A percentile compares a stretch with the other conserved stretches of the same genome.
Evolutionary conservation across 2,888 invertebrate species (phyloP).

Genomic region (Cremastobaeus sp.): DNA sequence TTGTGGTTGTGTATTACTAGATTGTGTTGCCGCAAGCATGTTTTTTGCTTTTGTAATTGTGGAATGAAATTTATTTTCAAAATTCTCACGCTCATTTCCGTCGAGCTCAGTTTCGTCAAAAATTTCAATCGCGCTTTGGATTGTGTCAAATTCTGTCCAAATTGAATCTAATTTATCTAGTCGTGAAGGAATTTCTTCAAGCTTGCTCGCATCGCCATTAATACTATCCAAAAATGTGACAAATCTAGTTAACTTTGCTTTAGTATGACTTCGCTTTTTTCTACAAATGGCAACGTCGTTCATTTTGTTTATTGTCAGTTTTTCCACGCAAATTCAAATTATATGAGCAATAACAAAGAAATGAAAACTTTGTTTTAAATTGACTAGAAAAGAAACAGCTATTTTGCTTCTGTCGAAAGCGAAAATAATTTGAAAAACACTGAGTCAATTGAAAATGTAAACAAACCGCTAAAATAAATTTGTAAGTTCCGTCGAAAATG

Average conservation of each 20-base stretch:
- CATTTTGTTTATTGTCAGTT: no score
- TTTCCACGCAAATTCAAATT: no score
- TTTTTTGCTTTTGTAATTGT: neutral
- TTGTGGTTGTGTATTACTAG: no score
- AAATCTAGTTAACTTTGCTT: conserved; percentile 5
- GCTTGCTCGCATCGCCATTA: neutral
- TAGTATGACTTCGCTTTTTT: conserved; percentile 22
- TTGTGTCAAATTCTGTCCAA: conserved; percentile 10
- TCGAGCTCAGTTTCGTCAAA: conserved; percentile 3
- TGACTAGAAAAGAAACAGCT: no score
- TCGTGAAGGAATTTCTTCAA: neutral
- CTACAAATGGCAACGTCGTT: no score
- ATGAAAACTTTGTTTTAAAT: no score
- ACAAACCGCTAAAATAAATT: no score
- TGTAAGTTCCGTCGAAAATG: no score
- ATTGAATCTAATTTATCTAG: neutral
- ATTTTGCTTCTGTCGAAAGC: no score
- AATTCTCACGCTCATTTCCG: neutral
- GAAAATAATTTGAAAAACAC: no score
- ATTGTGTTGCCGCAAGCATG: neutral
- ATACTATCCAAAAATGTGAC: neutral
- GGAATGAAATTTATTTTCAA: conserved; percentile 1
- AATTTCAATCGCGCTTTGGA: neutral
- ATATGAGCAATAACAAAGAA: no score
- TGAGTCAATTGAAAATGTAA: no score